Percentiles rank a stretch among this genome's conserved stretches.
Evolutionary conservation across 2,888 invertebrate species (phyloP).

Genomic region (Sympetrum striolatum): DNA sequence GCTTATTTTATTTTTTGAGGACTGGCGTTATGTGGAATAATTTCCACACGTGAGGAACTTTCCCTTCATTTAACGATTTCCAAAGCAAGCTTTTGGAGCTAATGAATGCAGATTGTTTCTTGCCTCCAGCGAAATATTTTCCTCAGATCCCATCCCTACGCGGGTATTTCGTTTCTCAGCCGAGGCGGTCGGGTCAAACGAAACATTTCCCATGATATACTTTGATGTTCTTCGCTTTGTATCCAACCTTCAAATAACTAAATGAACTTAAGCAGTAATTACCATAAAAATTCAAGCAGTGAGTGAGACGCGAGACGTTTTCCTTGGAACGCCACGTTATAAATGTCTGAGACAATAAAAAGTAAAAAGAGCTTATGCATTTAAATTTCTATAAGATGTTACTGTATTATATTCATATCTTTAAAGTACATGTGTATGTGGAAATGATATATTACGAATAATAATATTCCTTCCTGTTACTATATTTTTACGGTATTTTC

Average conservation of each 20-base stretch:
- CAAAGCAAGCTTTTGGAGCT: neutral
- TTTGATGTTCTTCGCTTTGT: neutral
- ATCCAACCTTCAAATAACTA: neutral
- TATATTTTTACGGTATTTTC: too few relatives aligned
- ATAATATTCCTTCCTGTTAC: too few relatives aligned
- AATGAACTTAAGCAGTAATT: neutral
- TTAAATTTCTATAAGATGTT: too few relatives aligned
- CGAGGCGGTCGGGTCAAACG: neutral
- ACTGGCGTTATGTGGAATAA: neutral
- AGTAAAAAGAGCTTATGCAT: too few relatives aligned
- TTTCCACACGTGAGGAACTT: neutral
- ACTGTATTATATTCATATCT: too few relatives aligned
- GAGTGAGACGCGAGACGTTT: too few relatives aligned
- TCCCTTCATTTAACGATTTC: neutral
- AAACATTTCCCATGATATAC: neutral
- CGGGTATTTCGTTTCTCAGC: neutral
- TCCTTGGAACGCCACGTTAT: too few relatives aligned
- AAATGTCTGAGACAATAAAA: too few relatives aligned
- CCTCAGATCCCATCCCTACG: neutral
- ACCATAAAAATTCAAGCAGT: too few relatives aligned
- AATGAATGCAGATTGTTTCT: neutral
- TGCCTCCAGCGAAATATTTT: neutral
- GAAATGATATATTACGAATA: too few relatives aligned
- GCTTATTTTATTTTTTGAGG: neutral
- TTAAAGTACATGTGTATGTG: too few relatives aligned